Evolutionary conservation across 2,113 vertebrate genomes (phyloP), one percentile per base, ranked within the genome.

Genomic region (Cromileptes altivelis): DNA sequence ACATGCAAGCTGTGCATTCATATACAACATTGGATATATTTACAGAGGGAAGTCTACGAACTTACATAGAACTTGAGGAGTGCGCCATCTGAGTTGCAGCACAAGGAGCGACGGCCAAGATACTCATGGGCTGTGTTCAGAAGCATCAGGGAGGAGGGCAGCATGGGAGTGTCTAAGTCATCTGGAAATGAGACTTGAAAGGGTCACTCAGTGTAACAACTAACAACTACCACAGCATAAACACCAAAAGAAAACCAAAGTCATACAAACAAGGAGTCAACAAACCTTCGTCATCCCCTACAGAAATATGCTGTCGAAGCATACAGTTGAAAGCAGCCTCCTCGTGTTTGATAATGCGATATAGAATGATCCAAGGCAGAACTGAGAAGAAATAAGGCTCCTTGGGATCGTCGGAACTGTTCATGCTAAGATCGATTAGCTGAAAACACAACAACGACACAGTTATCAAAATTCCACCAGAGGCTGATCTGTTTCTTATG

Each of bases 81-180:
- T 19, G 97, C 95, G 2, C 98, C 98, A 0, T 98, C 96, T 2
- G 98, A 98, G 91, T 96, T 97, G 92, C 98, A 99, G 85, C 98
- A 99, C 96, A 97, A 96, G 67, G 97, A 97, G 55, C 97, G 96
- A 42, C 98, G 96, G 47, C 98, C 98, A 81, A 99, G 94, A 87
- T 97, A 99, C 84, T 99, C 98, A 4, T 99, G 98, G 8, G 98
- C 98, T 0, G 98, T 98, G 92, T 97, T 99, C 79, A 99, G 94
- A 65, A 99, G 94, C 97, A 98, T 98, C 60, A 99, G 96, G 0
- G 98, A 99, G 37, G 98, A 97, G 1, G 98, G 97, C 78, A 99
- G 93, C 97, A 99, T 93, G 21, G 98, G 96, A 0, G 94, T 94
- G 76, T 98, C 96, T 0, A 93, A 83, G 75, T 94, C 94, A 75